Base-by-base conservation (phyloP, 2,113 vertebrate genomes). In the Balaeniceps rex region DNA sequence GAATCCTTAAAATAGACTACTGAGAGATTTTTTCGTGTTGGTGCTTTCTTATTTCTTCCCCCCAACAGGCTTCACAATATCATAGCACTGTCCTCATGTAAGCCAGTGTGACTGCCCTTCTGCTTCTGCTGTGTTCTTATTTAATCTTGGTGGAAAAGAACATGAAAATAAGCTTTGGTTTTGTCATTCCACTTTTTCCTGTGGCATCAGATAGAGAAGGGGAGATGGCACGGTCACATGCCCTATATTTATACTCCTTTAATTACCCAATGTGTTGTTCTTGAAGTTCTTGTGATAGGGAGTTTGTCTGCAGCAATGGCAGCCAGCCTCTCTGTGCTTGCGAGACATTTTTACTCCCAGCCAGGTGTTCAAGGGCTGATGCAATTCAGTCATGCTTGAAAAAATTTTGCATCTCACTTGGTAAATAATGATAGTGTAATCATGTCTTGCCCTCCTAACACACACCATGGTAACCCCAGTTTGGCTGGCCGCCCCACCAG, bases 1-100 rank as follows among this genome's bases (percentile, higher is more conserved):
- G 33, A 34, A 33, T 93, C 49, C 95, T 94, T 94, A 96, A 97
- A 96, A 97, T 95, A 97, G 94, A 66, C 34, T 91, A 34, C 33
- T 60, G 77, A 83, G 81, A 75, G 17, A 19, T 9, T 60, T 63
- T 87, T 79, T 46, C 78, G 71, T 60, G 11, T 55, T 88, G 23
- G 14, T 70, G 16, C 8, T 9, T 68, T 80, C 23, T 18, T 55
- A 71, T 55, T 52, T 3, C 11, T 28, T 65, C 3, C 14, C 29
- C 11, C 9, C 3, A 46, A 6, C 19, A 25, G 91, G 34, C 71
- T 77, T 94, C 40, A 58, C 31, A 55, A 22, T 90, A 57, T 88
- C 52, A 44, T 40, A 64, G 28, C 1, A 3, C 54, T 83, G 26
- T 60, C 40, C 40, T 55, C 38, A 18, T 42, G 17, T 58, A 79